These are phyloP conservation scores for Phocoena phocoena DNA, from an alignment of 2,113 vertebrate species.

Conservation along the genomic window DNA sequence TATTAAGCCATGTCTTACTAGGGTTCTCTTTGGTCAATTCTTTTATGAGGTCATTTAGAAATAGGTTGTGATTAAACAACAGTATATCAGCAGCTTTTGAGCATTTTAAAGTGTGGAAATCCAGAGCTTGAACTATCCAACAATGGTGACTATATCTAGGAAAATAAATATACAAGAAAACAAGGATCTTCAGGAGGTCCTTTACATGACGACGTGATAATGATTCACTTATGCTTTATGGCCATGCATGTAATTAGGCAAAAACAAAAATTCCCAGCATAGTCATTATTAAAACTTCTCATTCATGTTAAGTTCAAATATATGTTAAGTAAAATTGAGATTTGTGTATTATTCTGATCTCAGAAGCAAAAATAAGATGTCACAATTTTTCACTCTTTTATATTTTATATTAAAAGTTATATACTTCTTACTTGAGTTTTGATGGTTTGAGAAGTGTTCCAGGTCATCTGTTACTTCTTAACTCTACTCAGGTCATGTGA, in stretches of 20 bases:
- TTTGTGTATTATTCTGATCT: not conserved
- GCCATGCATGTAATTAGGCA: not conserved
- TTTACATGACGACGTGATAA: not conserved
- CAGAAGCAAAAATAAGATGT: not conserved
- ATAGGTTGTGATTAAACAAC: not conserved
- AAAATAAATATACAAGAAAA: not conserved
- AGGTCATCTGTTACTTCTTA: not conserved
- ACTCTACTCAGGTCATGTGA: not conserved
- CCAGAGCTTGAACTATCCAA: not conserved
- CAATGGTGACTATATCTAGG: not conserved
- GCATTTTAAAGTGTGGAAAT: not conserved
- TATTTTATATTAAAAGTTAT: not conserved
- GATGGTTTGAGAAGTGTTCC: not conserved
- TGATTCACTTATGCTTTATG: not conserved
- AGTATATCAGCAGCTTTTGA: not conserved
- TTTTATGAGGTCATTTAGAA: not conserved
- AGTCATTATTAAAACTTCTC: not conserved
- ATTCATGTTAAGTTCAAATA: not conserved
- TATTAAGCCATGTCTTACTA: not conserved
- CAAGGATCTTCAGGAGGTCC: not conserved
- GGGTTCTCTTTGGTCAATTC: not conserved
- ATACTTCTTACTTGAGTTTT: not conserved
- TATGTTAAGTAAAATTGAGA: not conserved
- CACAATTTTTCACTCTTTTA: not conserved
- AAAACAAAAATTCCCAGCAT: not conserved